Evolutionary conservation across 2,113 vertebrate species (phyloP), one percentile per base, ranked within the genome.

Genomic region (Sardina pilchardus): DNA sequence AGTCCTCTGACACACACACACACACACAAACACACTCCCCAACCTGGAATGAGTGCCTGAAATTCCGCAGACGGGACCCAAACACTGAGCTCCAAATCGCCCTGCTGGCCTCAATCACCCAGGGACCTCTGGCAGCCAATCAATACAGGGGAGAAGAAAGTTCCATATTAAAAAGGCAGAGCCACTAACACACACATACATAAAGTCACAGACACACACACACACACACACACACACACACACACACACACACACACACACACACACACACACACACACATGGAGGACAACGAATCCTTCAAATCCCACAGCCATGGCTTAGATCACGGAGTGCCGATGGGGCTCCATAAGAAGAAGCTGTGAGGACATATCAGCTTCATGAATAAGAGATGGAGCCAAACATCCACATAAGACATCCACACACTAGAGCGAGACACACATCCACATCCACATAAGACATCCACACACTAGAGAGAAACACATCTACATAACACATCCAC

Each of bases 81-180:
- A 39, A 80, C 53, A 36, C 43, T 9, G 30, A 43, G 19, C 48
- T 6, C 50, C 56, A 42, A 78, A 26, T 83, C 36, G 21, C 53
- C 39, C 59, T 26, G n/a, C 63, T 24, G 53, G 53, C 6, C 47
- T 50, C 50, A 71, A 71, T 75, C 82, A 83, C 21, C 36, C 6
- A 3, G 34, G 71, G 30, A 42, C 30, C 71, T n/a, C 63, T 81
- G 12, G 63, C 71, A 78, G 71, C 71, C 71, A 78, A 78, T 78
- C 30, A 78, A 39, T 36, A 78, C 44, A 21, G 71, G 48, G 30
- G 53, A 80, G 67, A 21, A 82, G 50, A 53, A 85, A 53, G 83
- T 85, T 82, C 44, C 63, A 81, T 63, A 85, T 36, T 10, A 34
- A 84, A 71, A 84, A 59, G 67, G 26, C 44, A 45, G 7, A 45